Conservation (phyloP, 2,113 vertebrate genomes). For the Morone saxatilis region DNA sequence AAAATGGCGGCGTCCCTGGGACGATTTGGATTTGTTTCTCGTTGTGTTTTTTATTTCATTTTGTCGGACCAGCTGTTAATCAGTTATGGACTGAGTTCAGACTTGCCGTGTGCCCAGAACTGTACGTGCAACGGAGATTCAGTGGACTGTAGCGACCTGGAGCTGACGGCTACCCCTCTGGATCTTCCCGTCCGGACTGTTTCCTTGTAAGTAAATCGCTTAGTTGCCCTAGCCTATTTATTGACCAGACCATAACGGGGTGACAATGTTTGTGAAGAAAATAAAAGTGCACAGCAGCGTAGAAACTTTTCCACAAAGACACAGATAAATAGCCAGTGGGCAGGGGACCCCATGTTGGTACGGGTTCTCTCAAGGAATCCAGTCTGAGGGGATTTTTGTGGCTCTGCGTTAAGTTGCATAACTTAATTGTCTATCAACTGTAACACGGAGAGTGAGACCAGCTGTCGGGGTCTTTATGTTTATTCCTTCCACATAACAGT, state of each 20-base stretch:
- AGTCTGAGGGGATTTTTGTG: conserved; percentile 4
- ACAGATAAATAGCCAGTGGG: too few relatives aligned
- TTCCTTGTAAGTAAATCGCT: conserved; percentile 89
- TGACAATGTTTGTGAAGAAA: neutral
- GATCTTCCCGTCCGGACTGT: conserved; percentile 90
- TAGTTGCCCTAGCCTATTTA: conserved; percentile 51
- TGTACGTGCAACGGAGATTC: conserved; percentile 88
- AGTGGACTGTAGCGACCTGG: conserved; percentile 89
- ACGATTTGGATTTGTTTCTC: conserved; percentile 80
- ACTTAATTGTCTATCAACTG: neutral
- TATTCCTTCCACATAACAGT: neutral
- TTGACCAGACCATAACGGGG: conserved; percentile 63
- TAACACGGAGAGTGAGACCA: neutral
- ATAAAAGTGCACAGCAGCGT: neutral
- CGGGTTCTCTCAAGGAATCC: conserved; percentile 27
- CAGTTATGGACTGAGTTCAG: conserved; percentile 59
- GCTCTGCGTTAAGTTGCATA: conserved; percentile 28
- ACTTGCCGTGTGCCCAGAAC: conserved; percentile 83
- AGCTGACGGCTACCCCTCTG: conserved; percentile 82
- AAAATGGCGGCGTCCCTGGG: conserved; percentile 93
- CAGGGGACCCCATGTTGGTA: too few relatives aligned
- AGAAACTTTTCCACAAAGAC: neutral
- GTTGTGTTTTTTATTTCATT: conserved; percentile 78
- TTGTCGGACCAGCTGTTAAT: conserved; percentile 71
- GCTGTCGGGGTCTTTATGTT: neutral